Percentiles rank a stretch among this genome's conserved stretches.
phyloP scores from a whole-genome alignment of 2,888 invertebrate genomes.

The Holacanthella duospinosa region DNA sequence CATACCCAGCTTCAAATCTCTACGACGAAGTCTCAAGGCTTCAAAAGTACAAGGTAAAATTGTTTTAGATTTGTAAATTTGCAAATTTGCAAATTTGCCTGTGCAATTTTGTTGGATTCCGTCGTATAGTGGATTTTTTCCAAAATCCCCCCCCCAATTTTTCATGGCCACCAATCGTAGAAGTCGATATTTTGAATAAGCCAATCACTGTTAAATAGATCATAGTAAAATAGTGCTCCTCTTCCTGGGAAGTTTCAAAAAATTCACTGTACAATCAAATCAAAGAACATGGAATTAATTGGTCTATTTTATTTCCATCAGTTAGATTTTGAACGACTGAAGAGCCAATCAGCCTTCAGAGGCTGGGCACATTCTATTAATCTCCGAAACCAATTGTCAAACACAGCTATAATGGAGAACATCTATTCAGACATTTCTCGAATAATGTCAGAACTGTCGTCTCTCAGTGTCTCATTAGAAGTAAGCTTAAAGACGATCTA shows the following conservation, averaged over 20 bases:
- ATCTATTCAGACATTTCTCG: slow-evolving; percentile 20
- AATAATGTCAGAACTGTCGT: slow-evolving; percentile 24
- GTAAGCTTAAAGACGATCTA: slow-evolving; percentile 21
- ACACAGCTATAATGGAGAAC: slow-evolving; percentile 26
- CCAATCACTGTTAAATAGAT: no score
- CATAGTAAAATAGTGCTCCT: no score
- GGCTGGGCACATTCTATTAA: slow-evolving; percentile 31
- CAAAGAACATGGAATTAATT: no score
- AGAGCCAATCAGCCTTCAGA: slow-evolving; percentile 24
- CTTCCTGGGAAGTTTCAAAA: no score
- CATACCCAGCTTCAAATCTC: slow-evolving; percentile 30
- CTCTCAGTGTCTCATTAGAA: slow-evolving; percentile 15
- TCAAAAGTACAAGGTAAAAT: slow-evolving; percentile 15
- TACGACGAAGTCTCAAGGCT: slow-evolving; percentile 23
- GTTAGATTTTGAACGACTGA: slow-evolving; percentile 19
- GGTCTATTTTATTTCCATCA: no score
- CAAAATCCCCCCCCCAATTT: no score
- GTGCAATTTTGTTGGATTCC: no score
- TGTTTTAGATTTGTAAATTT: not conserved
- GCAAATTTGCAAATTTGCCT: not conserved
- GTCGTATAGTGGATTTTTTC: no score
- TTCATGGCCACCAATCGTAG: no score
- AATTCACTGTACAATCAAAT: no score
- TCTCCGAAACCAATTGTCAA: slow-evolving; percentile 23
- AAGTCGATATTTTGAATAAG: no score